Conservation (phyloP, 2,113 vertebrate species). For the Anolis carolinensis region DNA sequence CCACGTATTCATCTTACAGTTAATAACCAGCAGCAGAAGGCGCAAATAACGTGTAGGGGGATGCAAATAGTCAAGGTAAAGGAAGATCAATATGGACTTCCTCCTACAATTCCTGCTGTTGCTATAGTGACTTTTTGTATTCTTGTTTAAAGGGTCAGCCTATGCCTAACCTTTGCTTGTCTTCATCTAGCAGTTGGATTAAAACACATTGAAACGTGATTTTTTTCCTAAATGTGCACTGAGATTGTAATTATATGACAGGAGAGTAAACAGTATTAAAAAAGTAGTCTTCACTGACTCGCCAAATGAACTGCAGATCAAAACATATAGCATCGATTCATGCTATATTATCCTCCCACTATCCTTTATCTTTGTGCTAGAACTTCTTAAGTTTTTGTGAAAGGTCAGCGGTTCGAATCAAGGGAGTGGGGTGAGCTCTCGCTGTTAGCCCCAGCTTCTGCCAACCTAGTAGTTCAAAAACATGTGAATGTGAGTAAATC, state of each 20-base stretch:
- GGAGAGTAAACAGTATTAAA: not conserved
- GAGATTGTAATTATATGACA: not conserved
- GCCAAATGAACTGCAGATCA: conserved; percentile 23
- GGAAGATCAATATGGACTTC: conserved; percentile 48
- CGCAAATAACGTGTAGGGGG: conserved; percentile 9
- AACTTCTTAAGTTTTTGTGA: no score
- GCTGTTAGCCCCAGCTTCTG: no score
- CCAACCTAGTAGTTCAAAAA: no score
- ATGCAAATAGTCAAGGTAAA: conserved; percentile 20
- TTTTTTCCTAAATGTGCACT: conserved; percentile 34
- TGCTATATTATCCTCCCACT: no score
- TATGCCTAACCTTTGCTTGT: conserved; percentile 64
- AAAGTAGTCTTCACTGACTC: conserved; percentile 22
- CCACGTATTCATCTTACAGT: no score
- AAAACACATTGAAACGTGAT: conserved; percentile 35
- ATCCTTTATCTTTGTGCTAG: no score
- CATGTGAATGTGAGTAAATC: no score
- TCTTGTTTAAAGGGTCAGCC: conserved; percentile 41
- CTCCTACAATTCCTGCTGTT: conserved; percentile 24
- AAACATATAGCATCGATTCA: not conserved
- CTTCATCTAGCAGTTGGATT: conserved; percentile 41
- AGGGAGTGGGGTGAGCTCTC: no score
- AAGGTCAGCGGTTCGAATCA: no score
- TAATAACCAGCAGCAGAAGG: not conserved
- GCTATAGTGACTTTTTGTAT: conserved; percentile 47